Evolutionary conservation across 2,888 invertebrate species (phyloP).

Genomic region (Heteromurus nitidus): DNA sequence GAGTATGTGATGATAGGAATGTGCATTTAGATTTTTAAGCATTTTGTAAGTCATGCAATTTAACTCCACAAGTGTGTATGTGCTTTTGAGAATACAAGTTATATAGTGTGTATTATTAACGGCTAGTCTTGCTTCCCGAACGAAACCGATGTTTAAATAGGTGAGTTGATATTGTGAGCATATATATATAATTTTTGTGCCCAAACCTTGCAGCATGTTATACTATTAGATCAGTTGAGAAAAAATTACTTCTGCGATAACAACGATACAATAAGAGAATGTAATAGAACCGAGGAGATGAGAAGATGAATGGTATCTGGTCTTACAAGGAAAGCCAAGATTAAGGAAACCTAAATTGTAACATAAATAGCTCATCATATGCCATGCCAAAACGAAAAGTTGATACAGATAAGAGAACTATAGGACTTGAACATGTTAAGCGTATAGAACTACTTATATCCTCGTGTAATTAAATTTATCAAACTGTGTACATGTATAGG

Average conservation of each 20-base stretch:
- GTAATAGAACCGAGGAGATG: no score
- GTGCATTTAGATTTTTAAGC: no score
- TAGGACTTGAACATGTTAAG: not conserved
- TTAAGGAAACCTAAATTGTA: not conserved
- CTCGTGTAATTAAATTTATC: not conserved
- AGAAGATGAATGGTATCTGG: not conserved
- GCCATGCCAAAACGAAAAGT: conserved; percentile 41
- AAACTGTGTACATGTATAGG: not conserved
- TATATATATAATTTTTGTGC: no score
- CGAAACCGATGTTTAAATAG: conserved; percentile 39
- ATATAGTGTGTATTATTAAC: conserved; percentile 31
- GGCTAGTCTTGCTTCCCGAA: conserved; percentile 44
- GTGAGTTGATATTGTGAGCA: not conserved
- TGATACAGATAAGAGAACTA: not conserved
- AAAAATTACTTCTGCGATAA: not conserved
- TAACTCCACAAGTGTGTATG: conserved; percentile 17
- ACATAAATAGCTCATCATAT: conserved; percentile 20
- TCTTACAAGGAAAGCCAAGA: not conserved
- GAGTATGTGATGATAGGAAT: no score
- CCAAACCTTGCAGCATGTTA: no score
- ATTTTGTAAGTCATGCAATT: conserved; percentile 28
- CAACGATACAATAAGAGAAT: not conserved
- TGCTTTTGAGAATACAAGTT: no score
- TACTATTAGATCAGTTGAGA: no score
- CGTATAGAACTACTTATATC: not conserved